phyloP scores from a whole-genome alignment of 2,888 invertebrate species.

The Heliconius hortense region DNA sequence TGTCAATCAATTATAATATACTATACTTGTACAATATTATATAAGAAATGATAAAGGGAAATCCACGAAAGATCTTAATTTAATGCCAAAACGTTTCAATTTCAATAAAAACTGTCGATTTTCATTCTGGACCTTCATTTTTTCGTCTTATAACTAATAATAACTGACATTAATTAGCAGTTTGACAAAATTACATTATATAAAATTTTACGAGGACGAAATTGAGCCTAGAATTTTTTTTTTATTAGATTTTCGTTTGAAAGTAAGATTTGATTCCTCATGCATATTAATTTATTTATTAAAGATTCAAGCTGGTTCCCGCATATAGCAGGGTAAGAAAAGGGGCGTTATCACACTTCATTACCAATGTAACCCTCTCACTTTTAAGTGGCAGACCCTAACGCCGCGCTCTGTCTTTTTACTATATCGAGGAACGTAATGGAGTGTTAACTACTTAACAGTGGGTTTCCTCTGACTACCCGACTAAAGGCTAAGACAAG shows the following conservation, averaged over 20 bases:
- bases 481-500: no score
- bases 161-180: constrained; percentile 29
- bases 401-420: no score
- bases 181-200: constrained; percentile 13
- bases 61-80: neutral
- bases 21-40: neutral
- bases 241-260: neutral
- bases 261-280: neutral
- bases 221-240: constrained; percentile 2
- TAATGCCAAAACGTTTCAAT: constrained; percentile 1
- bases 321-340: neutral
- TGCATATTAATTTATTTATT: neutral
- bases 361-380: neutral
- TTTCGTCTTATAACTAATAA: constrained; percentile 15
- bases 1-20: no score
- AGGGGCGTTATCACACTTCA: neutral
- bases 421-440: no score
- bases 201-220: neutral
- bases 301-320: neutral
- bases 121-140: constrained; percentile 18
- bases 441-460: no score
- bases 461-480: no score
- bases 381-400: no score
- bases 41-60: neutral
- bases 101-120: constrained; percentile 21